Evolutionary conservation across 2,888 invertebrate genomes (phyloP).

Genomic region (Cheilosia grossa): DNA sequence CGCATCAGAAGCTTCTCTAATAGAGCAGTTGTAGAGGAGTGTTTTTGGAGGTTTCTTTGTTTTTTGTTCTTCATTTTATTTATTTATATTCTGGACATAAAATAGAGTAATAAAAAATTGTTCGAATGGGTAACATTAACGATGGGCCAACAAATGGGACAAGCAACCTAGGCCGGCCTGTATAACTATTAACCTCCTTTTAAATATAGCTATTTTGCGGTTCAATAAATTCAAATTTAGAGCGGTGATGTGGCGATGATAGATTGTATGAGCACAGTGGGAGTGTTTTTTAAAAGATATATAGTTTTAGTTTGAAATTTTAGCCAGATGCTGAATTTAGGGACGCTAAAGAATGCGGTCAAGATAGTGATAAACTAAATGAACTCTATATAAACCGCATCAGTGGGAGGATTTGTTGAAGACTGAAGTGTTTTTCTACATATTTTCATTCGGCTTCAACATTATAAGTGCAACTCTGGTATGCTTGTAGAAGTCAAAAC

Average conservation of each 20-base stretch:
- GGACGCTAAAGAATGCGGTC: not conserved
- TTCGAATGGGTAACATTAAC: conserved; percentile 38
- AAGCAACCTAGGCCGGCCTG: conserved; percentile 19
- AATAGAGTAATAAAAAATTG: conserved; percentile 46
- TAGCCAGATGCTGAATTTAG: too few species aligned
- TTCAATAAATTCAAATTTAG: conserved; percentile 45
- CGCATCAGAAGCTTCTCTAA: conserved; percentile 42
- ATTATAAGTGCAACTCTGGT: not conserved
- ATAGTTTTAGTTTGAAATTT: too few species aligned
- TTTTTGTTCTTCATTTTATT: conserved; percentile 31
- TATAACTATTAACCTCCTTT: conserved; percentile 57
- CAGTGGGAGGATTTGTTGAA: not conserved
- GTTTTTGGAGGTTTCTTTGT: not conserved
- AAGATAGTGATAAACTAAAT: not conserved
- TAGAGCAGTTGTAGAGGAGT: conserved; percentile 39
- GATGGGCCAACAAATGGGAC: conserved; percentile 49
- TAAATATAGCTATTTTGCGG: conserved; percentile 32
- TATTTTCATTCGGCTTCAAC: not conserved
- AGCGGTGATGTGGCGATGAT: not conserved
- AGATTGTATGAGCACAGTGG: not conserved
- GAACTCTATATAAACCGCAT: not conserved
- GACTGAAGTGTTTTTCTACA: not conserved
- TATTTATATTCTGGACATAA: conserved; percentile 44
- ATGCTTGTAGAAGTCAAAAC: not conserved
- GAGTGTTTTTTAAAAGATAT: not conserved